These are phyloP conservation scores for Brachyhypopomus gauderio DNA, from an alignment of 2,113 vertebrate genomes.

Conservation along the genomic window DNA sequence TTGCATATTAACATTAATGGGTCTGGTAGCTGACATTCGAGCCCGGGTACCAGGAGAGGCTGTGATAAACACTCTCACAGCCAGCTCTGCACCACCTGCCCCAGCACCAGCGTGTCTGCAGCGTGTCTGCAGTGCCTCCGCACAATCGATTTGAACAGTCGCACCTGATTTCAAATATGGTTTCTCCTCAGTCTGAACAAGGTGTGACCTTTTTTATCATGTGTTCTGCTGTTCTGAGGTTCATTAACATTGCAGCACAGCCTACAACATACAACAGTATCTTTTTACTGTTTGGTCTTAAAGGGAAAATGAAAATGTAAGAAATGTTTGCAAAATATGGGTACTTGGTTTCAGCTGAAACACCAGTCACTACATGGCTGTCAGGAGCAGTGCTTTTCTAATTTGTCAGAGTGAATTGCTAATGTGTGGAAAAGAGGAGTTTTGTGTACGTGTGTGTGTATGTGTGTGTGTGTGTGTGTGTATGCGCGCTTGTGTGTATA, in stretches of 20 bases:
- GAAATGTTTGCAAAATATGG: neutral
- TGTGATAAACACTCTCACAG: neutral
- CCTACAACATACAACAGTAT: neutral
- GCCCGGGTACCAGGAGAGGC: neutral
- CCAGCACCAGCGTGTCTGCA: neutral
- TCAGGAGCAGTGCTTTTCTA: conserved; percentile 31
- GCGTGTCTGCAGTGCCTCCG: too few relatives aligned
- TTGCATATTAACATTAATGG: conserved; percentile 42
- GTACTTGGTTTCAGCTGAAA: conserved; percentile 17
- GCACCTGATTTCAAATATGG: neutral
- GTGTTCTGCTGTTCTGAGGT: neutral
- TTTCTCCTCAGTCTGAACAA: too few relatives aligned
- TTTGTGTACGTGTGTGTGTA: conserved; percentile 60
- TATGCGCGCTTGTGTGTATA: conserved; percentile 41
- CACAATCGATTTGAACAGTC: neutral
- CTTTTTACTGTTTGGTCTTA: neutral
- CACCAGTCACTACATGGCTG: conserved; percentile 20
- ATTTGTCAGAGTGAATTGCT: conserved; percentile 68
- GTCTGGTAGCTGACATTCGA: conserved; percentile 40
- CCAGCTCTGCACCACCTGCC: too few relatives aligned
- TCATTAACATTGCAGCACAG: neutral
- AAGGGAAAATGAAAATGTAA: neutral
- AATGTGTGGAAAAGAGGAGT: conserved; percentile 59
- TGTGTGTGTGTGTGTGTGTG: conserved; percentile 34
- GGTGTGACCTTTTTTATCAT: neutral